A percentile compares a stretch with the other conserved stretches of the same genome.
phyloP scores from a whole-genome alignment of 35 echinoderm and acorn worm genomes.

The Ophioderma brevispina region DNA sequence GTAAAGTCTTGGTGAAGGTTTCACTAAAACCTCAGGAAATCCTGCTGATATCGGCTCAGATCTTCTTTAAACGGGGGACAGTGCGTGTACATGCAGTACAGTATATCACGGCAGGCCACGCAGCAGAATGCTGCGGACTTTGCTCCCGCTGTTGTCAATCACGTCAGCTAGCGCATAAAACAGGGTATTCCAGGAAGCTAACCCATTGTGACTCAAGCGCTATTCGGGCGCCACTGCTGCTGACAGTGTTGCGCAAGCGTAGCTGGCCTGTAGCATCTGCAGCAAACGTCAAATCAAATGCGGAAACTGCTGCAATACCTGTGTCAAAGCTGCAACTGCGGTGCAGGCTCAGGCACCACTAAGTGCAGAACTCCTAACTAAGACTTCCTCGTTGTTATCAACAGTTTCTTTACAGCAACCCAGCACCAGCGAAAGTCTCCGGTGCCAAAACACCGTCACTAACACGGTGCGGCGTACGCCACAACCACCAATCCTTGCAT shows the following conservation, averaged over 20 bases:
- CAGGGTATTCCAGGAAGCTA: neutral
- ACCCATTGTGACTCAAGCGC: neutral
- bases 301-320: neutral
- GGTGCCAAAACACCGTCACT: neutral
- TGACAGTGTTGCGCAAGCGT: neutral
- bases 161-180: slow-evolving; percentile 31
- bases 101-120: slow-evolving; percentile 67
- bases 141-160: slow-evolving; percentile 66
- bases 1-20: slow-evolving; percentile 80
- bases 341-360: neutral
- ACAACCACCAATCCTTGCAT: neutral
- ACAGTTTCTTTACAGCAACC: neutral
- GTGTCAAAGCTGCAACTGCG: neutral
- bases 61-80: slow-evolving; percentile 98
- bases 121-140: slow-evolving; percentile 14
- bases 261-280: neutral
- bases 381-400: neutral
- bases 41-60: slow-evolving; percentile 60
- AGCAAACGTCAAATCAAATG: neutral
- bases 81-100: slow-evolving; percentile 96
- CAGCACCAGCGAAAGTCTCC: neutral
- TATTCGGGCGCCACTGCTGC: neutral
- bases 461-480: neutral
- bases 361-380: neutral
- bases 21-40: slow-evolving; percentile 51